Conservation (phyloP, 2,888 invertebrate genomes). For the Ptychoptera contaminata region DNA sequence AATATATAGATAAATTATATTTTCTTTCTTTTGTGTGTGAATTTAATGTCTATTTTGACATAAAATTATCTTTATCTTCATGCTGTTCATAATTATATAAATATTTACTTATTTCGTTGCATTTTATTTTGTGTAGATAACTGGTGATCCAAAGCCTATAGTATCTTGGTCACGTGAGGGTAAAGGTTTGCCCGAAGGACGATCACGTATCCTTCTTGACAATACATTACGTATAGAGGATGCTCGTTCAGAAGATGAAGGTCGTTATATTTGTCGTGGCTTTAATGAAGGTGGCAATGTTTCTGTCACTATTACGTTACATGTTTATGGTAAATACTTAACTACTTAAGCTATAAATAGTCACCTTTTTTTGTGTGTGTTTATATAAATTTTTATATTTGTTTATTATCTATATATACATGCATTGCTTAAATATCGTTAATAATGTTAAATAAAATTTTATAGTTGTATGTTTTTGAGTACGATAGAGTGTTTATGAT, state of each 20-base stretch:
- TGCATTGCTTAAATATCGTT: too few species aligned
- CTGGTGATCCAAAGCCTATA: conserved; percentile 15
- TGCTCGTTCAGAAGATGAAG: conserved; percentile 16
- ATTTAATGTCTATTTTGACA: not conserved
- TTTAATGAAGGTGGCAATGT: conserved; percentile 19
- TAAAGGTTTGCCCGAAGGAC: conserved; percentile 16
- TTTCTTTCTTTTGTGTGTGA: not conserved
- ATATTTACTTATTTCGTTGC: not conserved
- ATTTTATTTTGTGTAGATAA: conserved; percentile 5
- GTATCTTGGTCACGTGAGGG: conserved; percentile 16
- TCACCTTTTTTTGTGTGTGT: not conserved
- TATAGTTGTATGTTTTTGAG: too few species aligned
- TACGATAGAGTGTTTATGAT: not conserved
- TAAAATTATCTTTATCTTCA: not conserved
- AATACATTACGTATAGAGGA: conserved; percentile 18
- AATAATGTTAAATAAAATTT: too few species aligned
- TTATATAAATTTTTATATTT: too few species aligned
- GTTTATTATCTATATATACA: too few species aligned
- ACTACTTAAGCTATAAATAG: not conserved
- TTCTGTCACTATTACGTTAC: conserved; percentile 14
- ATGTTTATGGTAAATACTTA: conserved; percentile 15
- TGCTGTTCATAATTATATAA: not conserved
- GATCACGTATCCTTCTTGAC: conserved; percentile 16
- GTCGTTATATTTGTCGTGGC: conserved; percentile 16
- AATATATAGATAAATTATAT: not conserved